Conservation (phyloP, 53 echinoderm and acorn worm genomes). For the Actinopyga echinites region DNA sequence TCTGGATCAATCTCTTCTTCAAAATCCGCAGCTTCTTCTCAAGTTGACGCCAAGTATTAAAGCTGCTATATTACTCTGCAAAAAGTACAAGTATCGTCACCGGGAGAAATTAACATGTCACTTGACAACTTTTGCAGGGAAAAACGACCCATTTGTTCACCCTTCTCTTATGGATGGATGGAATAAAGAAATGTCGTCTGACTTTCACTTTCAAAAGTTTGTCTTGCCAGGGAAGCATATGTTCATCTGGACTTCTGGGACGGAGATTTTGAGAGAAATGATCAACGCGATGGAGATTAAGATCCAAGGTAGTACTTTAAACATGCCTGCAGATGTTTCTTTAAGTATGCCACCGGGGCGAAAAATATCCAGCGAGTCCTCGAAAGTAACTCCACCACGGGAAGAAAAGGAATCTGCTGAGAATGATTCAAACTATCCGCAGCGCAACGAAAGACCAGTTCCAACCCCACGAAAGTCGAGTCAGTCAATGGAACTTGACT, state of each 20-base stretch:
- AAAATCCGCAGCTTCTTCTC: slow-evolving; percentile 78
- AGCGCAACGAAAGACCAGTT: slow-evolving; percentile 1
- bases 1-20: slow-evolving; percentile 78
- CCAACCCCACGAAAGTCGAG: slow-evolving; percentile 25
- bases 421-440: background rate
- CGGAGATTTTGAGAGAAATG: slow-evolving; percentile 74
- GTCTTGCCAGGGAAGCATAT: slow-evolving; percentile 86
- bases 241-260: slow-evolving; percentile 75
- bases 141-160: slow-evolving; percentile 80
- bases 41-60: slow-evolving; percentile 86
- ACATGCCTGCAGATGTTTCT: background rate
- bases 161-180: slow-evolving; percentile 86
- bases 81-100: slow-evolving; percentile 86
- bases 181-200: slow-evolving; percentile 71
- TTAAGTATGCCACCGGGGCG: background rate
- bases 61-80: slow-evolving; percentile 83
- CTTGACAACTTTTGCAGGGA: slow-evolving; percentile 81
- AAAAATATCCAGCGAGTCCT: background rate
- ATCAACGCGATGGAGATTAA: slow-evolving; percentile 47
- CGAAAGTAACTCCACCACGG: background rate
- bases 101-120: slow-evolving; percentile 79
- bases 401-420: background rate
- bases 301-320: background rate
- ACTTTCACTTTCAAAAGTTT: slow-evolving; percentile 77
- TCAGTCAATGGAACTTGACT: background rate